phyloP scores from a whole-genome alignment of 2,797 vertebrate genomes.

The Vireo griseus region DNA sequence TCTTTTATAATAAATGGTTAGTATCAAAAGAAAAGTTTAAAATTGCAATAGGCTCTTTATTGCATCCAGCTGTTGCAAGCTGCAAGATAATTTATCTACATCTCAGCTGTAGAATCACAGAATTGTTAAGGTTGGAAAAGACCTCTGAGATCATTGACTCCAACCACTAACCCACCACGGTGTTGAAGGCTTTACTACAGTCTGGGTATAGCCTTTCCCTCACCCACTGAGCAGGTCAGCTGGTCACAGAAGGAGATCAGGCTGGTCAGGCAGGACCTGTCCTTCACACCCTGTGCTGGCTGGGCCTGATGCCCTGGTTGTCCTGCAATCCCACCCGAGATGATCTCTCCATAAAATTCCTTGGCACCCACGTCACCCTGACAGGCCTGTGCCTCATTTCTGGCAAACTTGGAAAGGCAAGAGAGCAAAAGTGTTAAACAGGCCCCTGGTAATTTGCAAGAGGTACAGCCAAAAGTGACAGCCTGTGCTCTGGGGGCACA shows the following conservation, averaged over 20 bases:
- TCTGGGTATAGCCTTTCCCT: background rate
- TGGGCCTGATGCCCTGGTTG: background rate
- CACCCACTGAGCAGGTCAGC: background rate
- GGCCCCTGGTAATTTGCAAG: background rate
- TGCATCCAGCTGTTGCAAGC: background rate
- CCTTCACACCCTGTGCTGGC: background rate
- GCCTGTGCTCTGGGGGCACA: background rate
- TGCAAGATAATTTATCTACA: conserved; percentile 23
- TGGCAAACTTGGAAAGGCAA: background rate
- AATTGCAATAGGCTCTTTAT: conserved; percentile 23
- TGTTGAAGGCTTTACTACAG: background rate
- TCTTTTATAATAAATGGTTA: background rate
- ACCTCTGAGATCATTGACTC: background rate
- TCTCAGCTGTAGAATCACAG: background rate
- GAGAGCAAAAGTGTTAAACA: background rate
- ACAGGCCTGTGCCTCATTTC: background rate
- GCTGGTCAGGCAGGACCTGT: background rate
- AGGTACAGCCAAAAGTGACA: background rate
- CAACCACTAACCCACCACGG: background rate
- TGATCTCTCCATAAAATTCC: background rate
- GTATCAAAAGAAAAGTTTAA: conserved; percentile 13
- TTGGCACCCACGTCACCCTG: background rate
- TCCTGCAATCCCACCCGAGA: background rate
- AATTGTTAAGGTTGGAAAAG: background rate
- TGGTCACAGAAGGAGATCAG: background rate